Percentiles rank a stretch among this genome's conserved stretches.
Conservation (phyloP, 2,888 invertebrate genomes). For the Agrotis segetum region DNA sequence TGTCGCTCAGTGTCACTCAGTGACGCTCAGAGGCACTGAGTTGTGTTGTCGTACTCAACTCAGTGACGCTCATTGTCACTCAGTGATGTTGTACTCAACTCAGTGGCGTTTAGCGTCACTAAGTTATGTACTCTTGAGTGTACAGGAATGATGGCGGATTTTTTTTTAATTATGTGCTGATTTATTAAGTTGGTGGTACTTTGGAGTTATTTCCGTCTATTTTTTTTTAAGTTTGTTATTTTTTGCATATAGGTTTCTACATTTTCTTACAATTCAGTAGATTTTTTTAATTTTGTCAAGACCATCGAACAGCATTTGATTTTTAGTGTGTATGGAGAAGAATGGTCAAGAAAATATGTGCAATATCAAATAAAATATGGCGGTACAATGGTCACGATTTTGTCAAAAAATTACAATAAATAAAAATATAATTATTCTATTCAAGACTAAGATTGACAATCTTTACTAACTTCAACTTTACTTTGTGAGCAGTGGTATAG, state of each 20-base stretch:
- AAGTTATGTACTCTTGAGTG: slow-evolving; percentile 29
- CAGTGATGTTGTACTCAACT: slow-evolving; percentile 17
- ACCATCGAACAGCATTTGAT: no score
- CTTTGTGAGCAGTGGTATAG: no score
- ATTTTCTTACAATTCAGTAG: slow-evolving; percentile 4
- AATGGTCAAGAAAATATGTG: background rate
- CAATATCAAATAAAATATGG: no score
- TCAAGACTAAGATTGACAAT: no score
- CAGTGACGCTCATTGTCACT: slow-evolving; percentile 17
- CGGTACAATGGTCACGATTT: no score
- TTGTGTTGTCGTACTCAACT: slow-evolving; percentile 45
- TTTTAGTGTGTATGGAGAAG: background rate
- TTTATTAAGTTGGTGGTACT: slow-evolving; percentile 25
- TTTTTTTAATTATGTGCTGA: slow-evolving; percentile 6
- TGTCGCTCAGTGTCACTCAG: slow-evolving; percentile 19
- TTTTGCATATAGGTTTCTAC: no score
- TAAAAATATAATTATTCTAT: background rate
- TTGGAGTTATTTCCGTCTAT: slow-evolving; percentile 12
- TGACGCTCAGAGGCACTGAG: slow-evolving; percentile 19
- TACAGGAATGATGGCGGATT: slow-evolving; percentile 26
- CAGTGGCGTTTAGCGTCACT: slow-evolving; percentile 12
- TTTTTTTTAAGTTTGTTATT: background rate
- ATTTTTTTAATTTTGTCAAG: background rate
- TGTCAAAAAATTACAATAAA: no score
- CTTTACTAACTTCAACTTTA: no score